These are phyloP conservation scores for Bombus soroeensis DNA, from an alignment of 1,140 invertebrate species.

Conservation along the genomic window DNA sequence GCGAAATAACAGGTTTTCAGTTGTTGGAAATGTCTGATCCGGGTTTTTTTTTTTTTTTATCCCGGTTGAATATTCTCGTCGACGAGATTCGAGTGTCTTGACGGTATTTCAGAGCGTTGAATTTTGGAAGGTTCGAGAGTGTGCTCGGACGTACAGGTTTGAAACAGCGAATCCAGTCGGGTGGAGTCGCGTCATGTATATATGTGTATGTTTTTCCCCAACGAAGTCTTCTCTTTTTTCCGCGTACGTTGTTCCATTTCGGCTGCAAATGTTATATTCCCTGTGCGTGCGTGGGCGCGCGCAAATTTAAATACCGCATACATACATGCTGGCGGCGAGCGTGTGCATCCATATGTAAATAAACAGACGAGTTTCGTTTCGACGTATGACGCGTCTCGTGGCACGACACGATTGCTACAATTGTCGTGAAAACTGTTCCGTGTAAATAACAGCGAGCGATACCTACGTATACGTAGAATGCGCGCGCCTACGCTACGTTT, in stretches of 20 bases:
- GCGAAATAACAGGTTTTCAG: not conserved
- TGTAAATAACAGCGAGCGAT: slow-evolving; percentile 18
- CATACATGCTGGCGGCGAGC: not conserved
- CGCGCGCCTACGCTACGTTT: not conserved
- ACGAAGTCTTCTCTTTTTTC: not conserved
- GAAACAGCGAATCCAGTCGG: not conserved
- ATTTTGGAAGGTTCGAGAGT: not conserved
- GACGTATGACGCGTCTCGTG: slow-evolving; percentile 28
- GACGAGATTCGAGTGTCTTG: slow-evolving; percentile 3
- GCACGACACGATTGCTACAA: slow-evolving; percentile 29
- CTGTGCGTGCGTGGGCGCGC: not conserved
- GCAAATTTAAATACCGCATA: slow-evolving; percentile 35
- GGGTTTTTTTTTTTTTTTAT: not conserved
- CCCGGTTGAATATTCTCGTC: not conserved
- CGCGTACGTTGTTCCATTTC: slow-evolving; percentile 21
- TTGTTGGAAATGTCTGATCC: not conserved
- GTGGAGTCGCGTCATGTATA: not conserved
- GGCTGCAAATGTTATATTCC: slow-evolving; percentile 29
- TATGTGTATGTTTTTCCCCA: not conserved
- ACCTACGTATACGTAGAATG: not conserved
- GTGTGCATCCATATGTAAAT: slow-evolving; percentile 29
- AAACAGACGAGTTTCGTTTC: slow-evolving; percentile 25
- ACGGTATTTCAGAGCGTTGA: slow-evolving; percentile 1
- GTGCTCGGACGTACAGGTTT: not conserved
- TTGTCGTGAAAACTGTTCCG: slow-evolving; percentile 35